Conservation (phyloP, 2,797 vertebrate species). For the Catostomus latipinnis region DNA sequence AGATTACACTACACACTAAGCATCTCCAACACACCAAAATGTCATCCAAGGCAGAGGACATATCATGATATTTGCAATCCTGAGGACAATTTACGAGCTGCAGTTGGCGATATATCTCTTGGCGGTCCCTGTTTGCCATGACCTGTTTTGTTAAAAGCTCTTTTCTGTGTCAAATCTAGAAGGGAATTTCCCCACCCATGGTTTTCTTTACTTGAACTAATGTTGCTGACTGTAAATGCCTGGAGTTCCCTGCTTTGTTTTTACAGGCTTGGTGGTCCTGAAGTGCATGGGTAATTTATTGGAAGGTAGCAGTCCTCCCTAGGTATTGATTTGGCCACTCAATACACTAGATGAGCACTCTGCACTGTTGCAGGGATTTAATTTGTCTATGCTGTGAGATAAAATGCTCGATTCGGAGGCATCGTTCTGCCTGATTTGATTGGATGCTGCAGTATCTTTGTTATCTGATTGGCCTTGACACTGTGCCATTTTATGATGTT, state of each 20-base stretch:
- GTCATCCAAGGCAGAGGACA: not conserved
- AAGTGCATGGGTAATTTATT: slow-evolving; percentile 41
- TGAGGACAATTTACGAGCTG: slow-evolving; percentile 12
- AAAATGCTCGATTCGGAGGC: slow-evolving; percentile 49
- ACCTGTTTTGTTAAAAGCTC: slow-evolving; percentile 17
- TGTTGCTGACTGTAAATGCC: slow-evolving; percentile 31
- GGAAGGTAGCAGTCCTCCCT: slow-evolving; percentile 45
- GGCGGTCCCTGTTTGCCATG: not conserved
- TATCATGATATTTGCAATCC: slow-evolving; percentile 32
- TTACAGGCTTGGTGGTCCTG: slow-evolving; percentile 39
- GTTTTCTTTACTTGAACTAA: slow-evolving; percentile 37
- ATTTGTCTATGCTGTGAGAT: slow-evolving; percentile 59
- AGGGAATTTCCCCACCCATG: slow-evolving; percentile 46
- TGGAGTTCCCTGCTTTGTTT: slow-evolving; percentile 53
- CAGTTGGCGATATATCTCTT: not conserved
- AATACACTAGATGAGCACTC: slow-evolving; percentile 54
- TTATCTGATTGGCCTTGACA: slow-evolving; percentile 43
- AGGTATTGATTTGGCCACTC: slow-evolving; percentile 42
- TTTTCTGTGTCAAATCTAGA: slow-evolving; percentile 22
- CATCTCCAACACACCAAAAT: slow-evolving; percentile 30
- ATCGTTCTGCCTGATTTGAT: slow-evolving; percentile 31
- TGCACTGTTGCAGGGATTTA: slow-evolving; percentile 56
- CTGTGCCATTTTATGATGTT: slow-evolving; percentile 16
- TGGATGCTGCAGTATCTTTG: slow-evolving; percentile 3
- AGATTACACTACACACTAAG: slow-evolving; percentile 48